These are phyloP conservation scores for Drosophila sucinea DNA, from an alignment of 1,140 invertebrate species.

Conservation along the genomic window DNA sequence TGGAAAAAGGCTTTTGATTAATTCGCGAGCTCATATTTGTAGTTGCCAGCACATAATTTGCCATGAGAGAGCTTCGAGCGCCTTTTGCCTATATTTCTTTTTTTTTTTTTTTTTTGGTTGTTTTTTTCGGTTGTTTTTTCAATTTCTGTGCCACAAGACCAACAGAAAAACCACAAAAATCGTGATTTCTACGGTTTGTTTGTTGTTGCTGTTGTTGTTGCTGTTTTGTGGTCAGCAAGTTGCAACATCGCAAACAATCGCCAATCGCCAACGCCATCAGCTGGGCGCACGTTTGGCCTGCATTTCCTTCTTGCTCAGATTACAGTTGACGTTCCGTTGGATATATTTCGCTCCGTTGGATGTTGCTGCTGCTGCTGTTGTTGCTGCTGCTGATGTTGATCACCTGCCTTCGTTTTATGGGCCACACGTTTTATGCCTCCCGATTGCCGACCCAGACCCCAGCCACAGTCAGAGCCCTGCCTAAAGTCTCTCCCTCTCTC, in stretches of 20 bases:
- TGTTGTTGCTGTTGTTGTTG: conserved; percentile 53
- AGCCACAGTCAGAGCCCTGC: background rate
- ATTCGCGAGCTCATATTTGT: conserved; percentile 79
- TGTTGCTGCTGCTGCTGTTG: conserved; percentile 3
- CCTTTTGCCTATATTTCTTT: conserved; percentile 28
- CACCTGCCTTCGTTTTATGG: conserved; percentile 76
- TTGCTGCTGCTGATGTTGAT: conserved; percentile 50
- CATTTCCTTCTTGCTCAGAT: conserved; percentile 78
- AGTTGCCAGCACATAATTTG: conserved; percentile 81
- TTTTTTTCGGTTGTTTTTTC: conserved; percentile 44
- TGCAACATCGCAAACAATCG: conserved; percentile 67
- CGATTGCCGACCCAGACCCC: conserved; percentile 48
- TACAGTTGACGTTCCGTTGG: conserved; percentile 74
- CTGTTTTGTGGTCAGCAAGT: conserved; percentile 66
- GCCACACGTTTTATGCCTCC: conserved; percentile 73
- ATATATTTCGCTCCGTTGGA: conserved; percentile 17
- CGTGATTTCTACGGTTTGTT: conserved; percentile 77
- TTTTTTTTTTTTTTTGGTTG: conserved; percentile 21
- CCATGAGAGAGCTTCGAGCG: conserved; percentile 68
- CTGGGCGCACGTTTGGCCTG: conserved; percentile 78
- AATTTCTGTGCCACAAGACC: conserved; percentile 61
- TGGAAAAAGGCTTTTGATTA: conserved; percentile 71
- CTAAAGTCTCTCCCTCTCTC: conserved; percentile 16
- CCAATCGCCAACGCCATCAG: conserved; percentile 77
- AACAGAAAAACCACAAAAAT: conserved; percentile 64